Evolutionary conservation across 1,140 invertebrate genomes (phyloP), one percentile per base, ranked within the genome.

Genomic region (Anastrepha ludens): DNA sequence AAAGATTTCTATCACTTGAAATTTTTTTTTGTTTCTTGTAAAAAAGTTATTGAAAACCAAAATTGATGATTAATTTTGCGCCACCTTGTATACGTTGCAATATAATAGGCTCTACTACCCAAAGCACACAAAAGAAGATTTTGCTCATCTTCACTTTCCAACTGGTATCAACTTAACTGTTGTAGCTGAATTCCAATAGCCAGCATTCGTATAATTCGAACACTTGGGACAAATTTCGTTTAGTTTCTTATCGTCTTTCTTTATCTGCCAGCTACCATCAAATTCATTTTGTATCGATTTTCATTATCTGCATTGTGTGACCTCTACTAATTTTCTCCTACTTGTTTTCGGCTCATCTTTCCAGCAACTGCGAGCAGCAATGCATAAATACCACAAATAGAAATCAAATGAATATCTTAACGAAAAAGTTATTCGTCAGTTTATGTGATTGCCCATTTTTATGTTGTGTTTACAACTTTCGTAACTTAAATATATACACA

Each of bases 381-480:
- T 1, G 47, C 70, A 74, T 9, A 47, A n/a, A 74, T 81, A 55
- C n/a, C 74, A 58, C 8, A 81, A 7, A 11, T 20, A 81, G 17
- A 81, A 11, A 81, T 20, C 47, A 9, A 17, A 50, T 67, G 13
- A 64, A 64, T 47, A 74, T 74, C 44, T 74, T 50, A 74, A 47
- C 15, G 70, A 55, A n/a, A 55, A 15, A 81, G 55, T 55, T 81
- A 55, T 81, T 20, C 20, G n/a, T 81, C 17, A 81, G 74, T 58
- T 81, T 17, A 11, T 81, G 44, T 81, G 47, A 81, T 55, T 81
- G 70, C 44, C 44, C 70, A 11, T 55, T 81, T 81, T 81, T 50
- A 55, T 58, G 74, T 81, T 55, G 74, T 81, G 47, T 81, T 81
- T 58, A 81, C 50, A 81, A 58, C 74, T 58, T 81, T 81, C 74